Conservation (phyloP, 2,113 vertebrate genomes). For the Poeciliopsis retropinna region DNA sequence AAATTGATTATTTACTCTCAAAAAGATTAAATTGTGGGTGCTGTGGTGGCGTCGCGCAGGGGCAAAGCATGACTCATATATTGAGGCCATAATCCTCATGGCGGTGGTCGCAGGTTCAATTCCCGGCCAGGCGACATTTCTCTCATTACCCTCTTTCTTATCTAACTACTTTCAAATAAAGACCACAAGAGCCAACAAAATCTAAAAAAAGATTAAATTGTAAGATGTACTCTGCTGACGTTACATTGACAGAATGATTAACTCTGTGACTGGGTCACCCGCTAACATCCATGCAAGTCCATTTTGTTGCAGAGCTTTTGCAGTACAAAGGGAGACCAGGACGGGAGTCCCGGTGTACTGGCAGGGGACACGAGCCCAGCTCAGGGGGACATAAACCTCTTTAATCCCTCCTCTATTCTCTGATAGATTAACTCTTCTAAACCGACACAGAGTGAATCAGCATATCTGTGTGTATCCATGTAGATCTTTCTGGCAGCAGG, state of each 20-base stretch:
- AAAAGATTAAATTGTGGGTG: background rate
- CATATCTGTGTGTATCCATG: slow-evolving; percentile 73
- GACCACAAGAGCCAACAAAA: too few species aligned
- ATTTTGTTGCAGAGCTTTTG: slow-evolving; percentile 48
- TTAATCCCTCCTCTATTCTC: slow-evolving; percentile 79
- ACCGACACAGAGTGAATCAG: slow-evolving; percentile 81
- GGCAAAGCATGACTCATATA: too few species aligned
- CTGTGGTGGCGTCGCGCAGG: too few species aligned
- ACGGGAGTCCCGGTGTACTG: slow-evolving; percentile 51
- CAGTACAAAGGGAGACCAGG: slow-evolving; percentile 57
- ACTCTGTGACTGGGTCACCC: slow-evolving; percentile 13
- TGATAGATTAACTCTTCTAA: slow-evolving; percentile 78
- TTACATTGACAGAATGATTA: slow-evolving; percentile 18
- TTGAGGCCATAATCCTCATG: too few species aligned
- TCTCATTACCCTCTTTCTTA: too few species aligned
- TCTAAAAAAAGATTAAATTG: background rate
- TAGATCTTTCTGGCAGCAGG: slow-evolving; percentile 45
- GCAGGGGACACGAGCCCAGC: slow-evolving; percentile 48
- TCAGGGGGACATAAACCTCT: slow-evolving; percentile 42
- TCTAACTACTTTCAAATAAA: too few species aligned
- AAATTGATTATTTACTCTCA: slow-evolving; percentile 3
- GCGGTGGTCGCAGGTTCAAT: too few species aligned
- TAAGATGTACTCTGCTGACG: slow-evolving; percentile 2
- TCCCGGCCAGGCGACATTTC: too few species aligned
- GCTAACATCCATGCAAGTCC: slow-evolving; percentile 33